phyloP scores from a whole-genome alignment of 2,797 vertebrate species.

The Crax fasciolata region DNA sequence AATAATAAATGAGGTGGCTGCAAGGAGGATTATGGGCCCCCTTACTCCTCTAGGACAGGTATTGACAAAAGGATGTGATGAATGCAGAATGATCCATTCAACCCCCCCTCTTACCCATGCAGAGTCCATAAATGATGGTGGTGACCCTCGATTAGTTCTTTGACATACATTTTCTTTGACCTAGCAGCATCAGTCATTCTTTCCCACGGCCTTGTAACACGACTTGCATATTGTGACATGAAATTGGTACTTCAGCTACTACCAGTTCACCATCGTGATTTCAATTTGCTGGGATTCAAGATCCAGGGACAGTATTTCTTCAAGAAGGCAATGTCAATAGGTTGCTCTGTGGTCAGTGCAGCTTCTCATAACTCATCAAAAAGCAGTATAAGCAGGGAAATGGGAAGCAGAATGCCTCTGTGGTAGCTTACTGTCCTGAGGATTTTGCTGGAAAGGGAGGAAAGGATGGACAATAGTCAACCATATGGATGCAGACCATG shows the following conservation, averaged over 20 bases:
- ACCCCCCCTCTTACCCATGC: not conserved
- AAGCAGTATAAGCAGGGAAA: not conserved
- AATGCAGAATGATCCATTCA: slow-evolving; percentile 28
- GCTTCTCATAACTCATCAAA: slow-evolving; percentile 8
- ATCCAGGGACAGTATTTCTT: slow-evolving; percentile 30
- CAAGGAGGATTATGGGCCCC: not conserved
- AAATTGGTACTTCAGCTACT: slow-evolving; percentile 48
- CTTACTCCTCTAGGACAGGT: slow-evolving; percentile 41
- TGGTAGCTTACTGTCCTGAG: not conserved
- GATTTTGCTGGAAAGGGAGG: not conserved
- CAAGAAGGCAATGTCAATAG: not conserved
- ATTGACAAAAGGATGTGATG: slow-evolving; percentile 29
- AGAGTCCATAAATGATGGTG: slow-evolving; percentile 35
- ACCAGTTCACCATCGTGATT: slow-evolving; percentile 15
- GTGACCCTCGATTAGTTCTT: not conserved
- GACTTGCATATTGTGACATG: slow-evolving; percentile 31
- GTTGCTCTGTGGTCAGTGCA: not conserved
- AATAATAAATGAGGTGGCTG: slow-evolving; percentile 21
- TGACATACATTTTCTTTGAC: slow-evolving; percentile 40
- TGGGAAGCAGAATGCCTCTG: not conserved
- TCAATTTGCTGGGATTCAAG: slow-evolving; percentile 20
- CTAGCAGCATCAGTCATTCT: slow-evolving; percentile 32
- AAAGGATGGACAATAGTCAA: not conserved
- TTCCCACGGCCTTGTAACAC: not conserved
- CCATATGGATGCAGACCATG: not conserved